Evolutionary conservation across 2,113 vertebrate genomes (phyloP).

Genomic region (Lanius ludovicianus): DNA sequence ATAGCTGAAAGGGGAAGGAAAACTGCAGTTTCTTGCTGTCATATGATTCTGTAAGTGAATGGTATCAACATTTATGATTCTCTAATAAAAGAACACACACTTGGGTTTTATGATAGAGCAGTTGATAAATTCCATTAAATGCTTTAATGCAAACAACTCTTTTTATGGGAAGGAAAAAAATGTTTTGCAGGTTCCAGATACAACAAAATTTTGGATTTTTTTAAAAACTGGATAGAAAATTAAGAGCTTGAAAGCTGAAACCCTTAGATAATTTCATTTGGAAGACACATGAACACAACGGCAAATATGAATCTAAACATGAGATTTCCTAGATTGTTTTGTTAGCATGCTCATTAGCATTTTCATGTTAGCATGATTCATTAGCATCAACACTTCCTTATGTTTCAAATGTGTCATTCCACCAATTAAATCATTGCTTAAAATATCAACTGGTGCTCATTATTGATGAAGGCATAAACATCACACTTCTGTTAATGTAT

Average conservation of each 20-base stretch:
- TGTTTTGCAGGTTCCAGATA: background rate
- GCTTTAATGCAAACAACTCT: background rate
- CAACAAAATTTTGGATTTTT: background rate
- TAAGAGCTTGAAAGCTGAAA: background rate
- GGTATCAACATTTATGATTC: background rate
- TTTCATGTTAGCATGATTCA: background rate
- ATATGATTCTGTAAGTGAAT: background rate
- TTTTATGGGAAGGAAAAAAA: background rate
- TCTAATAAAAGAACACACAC: background rate
- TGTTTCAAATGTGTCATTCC: background rate
- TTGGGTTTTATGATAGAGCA: background rate
- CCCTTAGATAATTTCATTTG: background rate
- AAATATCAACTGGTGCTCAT: background rate
- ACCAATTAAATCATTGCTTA: background rate
- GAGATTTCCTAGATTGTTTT: background rate
- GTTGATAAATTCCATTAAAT: background rate
- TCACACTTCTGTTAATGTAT: background rate
- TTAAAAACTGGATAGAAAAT: background rate
- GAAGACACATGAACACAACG: background rate
- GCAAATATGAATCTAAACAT: background rate
- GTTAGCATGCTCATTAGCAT: background rate
- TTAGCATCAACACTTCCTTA: background rate
- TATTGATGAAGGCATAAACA: background rate
- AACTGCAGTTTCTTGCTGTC: conserved; percentile 3
- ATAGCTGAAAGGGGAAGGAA: background rate